A percentile compares a stretch with the other conserved stretches of the same genome.
These are phyloP conservation scores for Petrolisthes manimaculis DNA, from an alignment of 2,888 invertebrate genomes.

Conservation along the genomic window DNA sequence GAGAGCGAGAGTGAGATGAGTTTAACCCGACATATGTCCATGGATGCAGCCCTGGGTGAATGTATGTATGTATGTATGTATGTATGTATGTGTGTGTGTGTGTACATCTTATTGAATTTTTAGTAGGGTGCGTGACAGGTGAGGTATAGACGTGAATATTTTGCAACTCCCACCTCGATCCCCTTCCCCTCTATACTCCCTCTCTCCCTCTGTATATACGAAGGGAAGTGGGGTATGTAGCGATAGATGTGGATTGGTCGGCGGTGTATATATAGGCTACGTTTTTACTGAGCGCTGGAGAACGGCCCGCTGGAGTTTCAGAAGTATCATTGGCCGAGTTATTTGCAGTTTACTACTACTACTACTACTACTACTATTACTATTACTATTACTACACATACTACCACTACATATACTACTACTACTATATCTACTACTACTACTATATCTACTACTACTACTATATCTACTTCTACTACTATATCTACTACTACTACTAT, in stretches of 20 bases:
- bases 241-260: background rate
- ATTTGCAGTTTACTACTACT: background rate
- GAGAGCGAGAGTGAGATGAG: no score
- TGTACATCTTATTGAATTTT: slow-evolving; percentile 34
- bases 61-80: background rate
- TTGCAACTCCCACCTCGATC: background rate
- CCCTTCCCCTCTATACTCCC: background rate
- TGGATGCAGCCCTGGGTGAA: no score
- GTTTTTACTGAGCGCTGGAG: no score
- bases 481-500: no score
- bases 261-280: background rate
- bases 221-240: background rate
- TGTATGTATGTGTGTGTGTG: background rate
- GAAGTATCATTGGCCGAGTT: no score
- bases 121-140: slow-evolving; percentile 26
- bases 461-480: no score
- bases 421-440: no score
- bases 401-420: background rate
- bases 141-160: slow-evolving; percentile 26
- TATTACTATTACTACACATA: background rate
- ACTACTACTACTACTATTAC: background rate
- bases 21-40: no score
- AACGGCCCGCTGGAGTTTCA: no score
- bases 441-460: no score
- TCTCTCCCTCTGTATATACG: no score